Conservation (phyloP, 2,888 invertebrate species). For the Panorpa germanica region DNA sequence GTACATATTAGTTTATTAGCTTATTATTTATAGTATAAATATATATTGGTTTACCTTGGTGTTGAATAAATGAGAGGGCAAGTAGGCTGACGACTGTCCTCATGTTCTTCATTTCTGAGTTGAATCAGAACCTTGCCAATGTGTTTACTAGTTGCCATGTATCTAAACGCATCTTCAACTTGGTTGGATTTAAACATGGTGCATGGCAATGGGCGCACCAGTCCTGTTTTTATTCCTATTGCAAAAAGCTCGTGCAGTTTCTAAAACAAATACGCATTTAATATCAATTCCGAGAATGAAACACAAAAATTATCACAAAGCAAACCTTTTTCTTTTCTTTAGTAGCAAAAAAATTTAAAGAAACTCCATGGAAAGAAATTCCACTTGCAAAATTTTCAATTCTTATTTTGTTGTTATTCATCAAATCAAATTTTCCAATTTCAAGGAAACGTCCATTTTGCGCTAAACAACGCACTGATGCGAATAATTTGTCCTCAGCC, state of each 20-base stretch:
- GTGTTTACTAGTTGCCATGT: conserved; percentile 51
- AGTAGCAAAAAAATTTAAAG: too few relatives aligned
- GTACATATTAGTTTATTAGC: too few relatives aligned
- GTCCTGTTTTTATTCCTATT: conserved; percentile 43
- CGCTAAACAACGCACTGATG: conserved; percentile 72
- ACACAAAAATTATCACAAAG: too few relatives aligned
- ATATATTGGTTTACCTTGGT: too few relatives aligned
- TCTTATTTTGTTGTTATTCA: conserved; percentile 70
- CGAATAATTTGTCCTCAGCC: conserved; percentile 65
- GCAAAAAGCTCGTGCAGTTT: conserved; percentile 31
- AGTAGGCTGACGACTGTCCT: conserved; percentile 17
- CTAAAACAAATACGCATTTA: conserved; percentile 25
- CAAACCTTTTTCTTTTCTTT: too few relatives aligned
- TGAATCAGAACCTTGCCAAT: conserved; percentile 48
- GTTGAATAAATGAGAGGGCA: too few relatives aligned
- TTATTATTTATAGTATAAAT: too few relatives aligned
- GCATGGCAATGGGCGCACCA: conserved; percentile 45
- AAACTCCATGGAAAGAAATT: conserved; percentile 79
- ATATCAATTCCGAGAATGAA: too few relatives aligned
- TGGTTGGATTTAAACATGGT: conserved; percentile 43
- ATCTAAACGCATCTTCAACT: conserved; percentile 51
- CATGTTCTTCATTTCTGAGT: conserved; percentile 28
- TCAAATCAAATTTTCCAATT: conserved; percentile 84
- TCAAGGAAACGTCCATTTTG: conserved; percentile 80
- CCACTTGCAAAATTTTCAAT: conserved; percentile 84